These are phyloP conservation scores for Paramuricea clavata DNA, from an alignment of 92 coral and sea anemone genomes.

Conservation along the genomic window DNA sequence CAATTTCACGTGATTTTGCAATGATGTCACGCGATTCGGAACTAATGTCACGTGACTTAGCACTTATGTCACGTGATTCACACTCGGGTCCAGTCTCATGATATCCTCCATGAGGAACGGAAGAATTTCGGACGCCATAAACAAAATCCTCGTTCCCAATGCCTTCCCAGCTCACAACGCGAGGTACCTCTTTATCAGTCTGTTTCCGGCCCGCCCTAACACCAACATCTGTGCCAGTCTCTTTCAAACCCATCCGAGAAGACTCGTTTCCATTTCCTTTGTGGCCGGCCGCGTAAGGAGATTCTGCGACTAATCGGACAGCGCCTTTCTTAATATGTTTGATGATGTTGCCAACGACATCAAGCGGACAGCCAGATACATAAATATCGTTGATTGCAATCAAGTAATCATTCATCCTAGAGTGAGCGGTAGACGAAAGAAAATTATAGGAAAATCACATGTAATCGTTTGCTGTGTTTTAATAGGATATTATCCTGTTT, in stretches of 20 bases:
- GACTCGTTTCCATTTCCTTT: neutral
- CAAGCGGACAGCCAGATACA: conserved; percentile 66
- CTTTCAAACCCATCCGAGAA: conserved; percentile 10
- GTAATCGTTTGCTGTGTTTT: too few relatives aligned
- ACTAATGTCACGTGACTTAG: neutral
- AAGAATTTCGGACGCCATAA: neutral
- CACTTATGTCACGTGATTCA: neutral
- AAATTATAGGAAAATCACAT: too few relatives aligned
- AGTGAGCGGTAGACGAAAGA: neutral
- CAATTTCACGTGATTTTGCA: neutral
- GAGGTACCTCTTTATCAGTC: neutral
- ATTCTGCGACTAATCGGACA: conserved; percentile 77
- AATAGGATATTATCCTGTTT: too few relatives aligned
- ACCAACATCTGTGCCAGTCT: neutral
- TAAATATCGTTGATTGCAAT: conserved; percentile 74
- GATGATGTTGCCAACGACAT: conserved; percentile 74
- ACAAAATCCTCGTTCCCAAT: conserved; percentile 66
- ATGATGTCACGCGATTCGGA: neutral
- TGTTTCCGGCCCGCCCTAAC: neutral
- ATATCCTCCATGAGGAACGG: neutral
- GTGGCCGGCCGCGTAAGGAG: conserved; percentile 27
- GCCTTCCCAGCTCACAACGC: conserved; percentile 59
- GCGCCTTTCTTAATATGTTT: conserved; percentile 83
- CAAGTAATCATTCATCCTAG: conserved; percentile 83
- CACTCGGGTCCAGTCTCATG: conserved; percentile 22